These are phyloP conservation scores for Eueides isabella DNA, from an alignment of 1,140 invertebrate genomes.

Conservation along the genomic window DNA sequence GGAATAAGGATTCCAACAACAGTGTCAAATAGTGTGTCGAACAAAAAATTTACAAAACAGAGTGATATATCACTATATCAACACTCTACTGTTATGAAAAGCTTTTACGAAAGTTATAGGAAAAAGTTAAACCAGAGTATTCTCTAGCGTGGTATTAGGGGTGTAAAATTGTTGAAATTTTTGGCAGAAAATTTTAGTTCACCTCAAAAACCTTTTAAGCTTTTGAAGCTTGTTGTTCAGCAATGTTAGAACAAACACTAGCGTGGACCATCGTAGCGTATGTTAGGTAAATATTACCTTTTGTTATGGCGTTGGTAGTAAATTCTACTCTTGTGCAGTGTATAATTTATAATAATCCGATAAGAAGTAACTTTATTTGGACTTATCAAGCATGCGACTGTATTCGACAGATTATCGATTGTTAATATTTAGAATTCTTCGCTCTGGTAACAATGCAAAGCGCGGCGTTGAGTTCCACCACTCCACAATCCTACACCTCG, in stretches of 20 bases:
- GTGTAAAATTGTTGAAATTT: constrained; percentile 6
- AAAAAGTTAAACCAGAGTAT: neutral
- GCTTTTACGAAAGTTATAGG: neutral
- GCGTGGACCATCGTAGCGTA: neutral
- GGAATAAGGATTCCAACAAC: too few species aligned
- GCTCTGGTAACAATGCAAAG: too few species aligned
- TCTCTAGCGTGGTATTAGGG: neutral
- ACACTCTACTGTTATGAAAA: neutral
- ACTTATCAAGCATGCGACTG: neutral
- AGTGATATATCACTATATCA: neutral
- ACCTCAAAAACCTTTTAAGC: constrained; percentile 9
- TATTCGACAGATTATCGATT: too few species aligned
- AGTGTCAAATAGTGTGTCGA: too few species aligned
- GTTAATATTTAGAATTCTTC: too few species aligned
- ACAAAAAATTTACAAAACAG: neutral
- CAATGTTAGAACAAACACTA: neutral
- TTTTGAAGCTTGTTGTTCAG: neutral
- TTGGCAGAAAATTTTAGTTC: neutral
- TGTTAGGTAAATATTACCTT: neutral
- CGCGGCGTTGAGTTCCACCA: too few species aligned
- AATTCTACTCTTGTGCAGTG: neutral
- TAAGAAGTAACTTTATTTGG: neutral
- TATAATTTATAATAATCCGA: neutral
- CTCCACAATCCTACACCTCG: too few species aligned
- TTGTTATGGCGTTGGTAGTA: neutral